Evolutionary conservation across 1,140 invertebrate species (phyloP).

Genomic region (Drosophila nannoptera): DNA sequence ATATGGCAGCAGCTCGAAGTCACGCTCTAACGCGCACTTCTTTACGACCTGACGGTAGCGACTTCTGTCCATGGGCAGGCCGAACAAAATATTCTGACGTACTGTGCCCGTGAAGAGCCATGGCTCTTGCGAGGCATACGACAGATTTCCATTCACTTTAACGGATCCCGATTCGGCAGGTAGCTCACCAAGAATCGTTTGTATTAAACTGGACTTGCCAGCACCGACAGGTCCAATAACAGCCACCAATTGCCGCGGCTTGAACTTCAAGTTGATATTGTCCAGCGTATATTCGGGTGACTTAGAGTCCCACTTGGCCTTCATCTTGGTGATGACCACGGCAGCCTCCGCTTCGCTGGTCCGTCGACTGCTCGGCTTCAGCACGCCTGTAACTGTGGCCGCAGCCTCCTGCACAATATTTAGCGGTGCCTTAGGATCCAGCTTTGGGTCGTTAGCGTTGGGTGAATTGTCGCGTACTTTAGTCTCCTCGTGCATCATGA

Average conservation of each 20-base stretch:
- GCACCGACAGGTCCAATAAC: conserved; percentile 88
- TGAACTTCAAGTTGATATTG: conserved; percentile 83
- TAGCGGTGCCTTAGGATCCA: conserved; percentile 10
- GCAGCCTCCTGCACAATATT: conserved; percentile 41
- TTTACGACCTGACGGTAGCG: conserved; percentile 88
- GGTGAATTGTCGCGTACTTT: conserved; percentile 71
- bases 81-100: conserved; percentile 94
- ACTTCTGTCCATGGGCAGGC: conserved; percentile 85
- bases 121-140: conserved; percentile 95
- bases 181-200: conserved; percentile 90
- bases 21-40: conserved; percentile 87
- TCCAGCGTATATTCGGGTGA: conserved; percentile 80
- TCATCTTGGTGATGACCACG: conserved; percentile 65
- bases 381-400: conserved; percentile 47
- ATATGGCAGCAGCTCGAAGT: conserved; percentile 87
- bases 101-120: conserved; percentile 91
- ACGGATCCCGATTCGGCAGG: conserved; percentile 84
- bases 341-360: conserved; percentile 47
- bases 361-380: conserved; percentile 56
- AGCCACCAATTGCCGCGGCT: conserved; percentile 83
- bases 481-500: conserved; percentile 85
- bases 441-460: conserved; percentile 59
- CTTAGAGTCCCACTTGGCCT: conserved; percentile 72
- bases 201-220: conserved; percentile 89
- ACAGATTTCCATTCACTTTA: conserved; percentile 86